Percentiles rank a stretch among this genome's conserved stretches.
phyloP scores from a whole-genome alignment of 2,113 vertebrate genomes.

The Probosciger aterrimus region DNA sequence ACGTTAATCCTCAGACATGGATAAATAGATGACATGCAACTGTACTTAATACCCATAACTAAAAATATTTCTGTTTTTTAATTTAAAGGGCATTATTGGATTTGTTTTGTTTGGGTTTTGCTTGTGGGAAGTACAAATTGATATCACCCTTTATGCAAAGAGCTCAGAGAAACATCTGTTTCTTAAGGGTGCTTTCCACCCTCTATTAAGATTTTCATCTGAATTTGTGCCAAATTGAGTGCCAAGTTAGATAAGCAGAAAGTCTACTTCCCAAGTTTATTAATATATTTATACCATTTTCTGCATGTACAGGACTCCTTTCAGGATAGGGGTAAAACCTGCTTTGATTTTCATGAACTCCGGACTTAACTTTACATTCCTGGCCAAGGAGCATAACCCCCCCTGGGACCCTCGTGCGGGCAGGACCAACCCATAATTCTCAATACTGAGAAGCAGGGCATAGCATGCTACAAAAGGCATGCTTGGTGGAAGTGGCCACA shows the following conservation, averaged over 20 bases:
- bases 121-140: neutral
- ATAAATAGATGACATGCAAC: neutral
- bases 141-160: neutral
- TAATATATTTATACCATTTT: neutral
- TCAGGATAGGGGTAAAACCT: neutral
- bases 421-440: neutral
- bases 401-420: neutral
- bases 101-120: neutral
- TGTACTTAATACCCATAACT: neutral
- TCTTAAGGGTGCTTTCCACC: neutral
- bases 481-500: neutral
- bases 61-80: neutral
- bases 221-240: neutral
- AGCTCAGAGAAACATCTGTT: neutral
- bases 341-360: neutral
- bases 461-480: accelerated
- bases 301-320: neutral
- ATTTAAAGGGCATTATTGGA: neutral
- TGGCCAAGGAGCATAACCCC: neutral
- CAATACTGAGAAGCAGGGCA: neutral
- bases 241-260: neutral
- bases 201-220: neutral
- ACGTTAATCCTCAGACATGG: neutral
- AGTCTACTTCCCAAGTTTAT: neutral
- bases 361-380: neutral